These are phyloP conservation scores for Campoletis sonorensis DNA, from an alignment of 1,140 invertebrate genomes.

Conservation along the genomic window DNA sequence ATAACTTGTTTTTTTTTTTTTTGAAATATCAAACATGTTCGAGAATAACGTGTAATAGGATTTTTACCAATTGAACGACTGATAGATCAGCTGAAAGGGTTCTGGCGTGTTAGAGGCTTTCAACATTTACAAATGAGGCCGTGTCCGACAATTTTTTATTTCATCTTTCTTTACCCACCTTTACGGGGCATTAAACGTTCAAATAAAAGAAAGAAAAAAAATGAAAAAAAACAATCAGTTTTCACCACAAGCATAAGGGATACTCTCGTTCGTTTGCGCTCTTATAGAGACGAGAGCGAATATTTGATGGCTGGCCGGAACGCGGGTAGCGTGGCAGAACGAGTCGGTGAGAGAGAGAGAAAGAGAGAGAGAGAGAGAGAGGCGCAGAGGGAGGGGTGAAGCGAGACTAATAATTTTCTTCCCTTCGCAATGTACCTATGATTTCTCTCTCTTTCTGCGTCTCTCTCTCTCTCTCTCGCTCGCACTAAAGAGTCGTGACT, in stretches of 20 bases:
- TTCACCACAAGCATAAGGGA: too few relatives aligned
- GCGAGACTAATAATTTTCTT: slow-evolving; percentile 42
- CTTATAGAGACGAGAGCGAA: neutral
- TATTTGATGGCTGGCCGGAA: slow-evolving; percentile 12
- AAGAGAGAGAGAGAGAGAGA: too few relatives aligned
- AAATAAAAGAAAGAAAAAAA: too few relatives aligned
- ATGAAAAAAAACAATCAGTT: neutral
- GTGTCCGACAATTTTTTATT: neutral
- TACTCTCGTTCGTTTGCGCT: neutral
- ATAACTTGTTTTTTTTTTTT: too few relatives aligned
- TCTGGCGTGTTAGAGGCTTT: too few relatives aligned
- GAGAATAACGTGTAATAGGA: too few relatives aligned
- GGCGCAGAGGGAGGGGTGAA: neutral
- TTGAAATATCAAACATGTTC: too few relatives aligned
- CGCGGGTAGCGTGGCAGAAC: slow-evolving; percentile 12
- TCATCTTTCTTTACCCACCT: neutral
- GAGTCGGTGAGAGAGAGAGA: neutral
- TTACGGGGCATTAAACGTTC: neutral
- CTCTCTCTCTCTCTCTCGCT: neutral
- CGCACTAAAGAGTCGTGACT: neutral
- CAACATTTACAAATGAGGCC: too few relatives aligned
- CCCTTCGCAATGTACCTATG: neutral
- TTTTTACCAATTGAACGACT: too few relatives aligned
- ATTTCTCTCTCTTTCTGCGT: neutral
- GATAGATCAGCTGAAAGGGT: too few relatives aligned